Percentiles rank a stretch among this genome's conserved stretches.
Evolutionary conservation across 2,888 invertebrate genomes (phyloP).

Genomic region (Autographa gamma): DNA sequence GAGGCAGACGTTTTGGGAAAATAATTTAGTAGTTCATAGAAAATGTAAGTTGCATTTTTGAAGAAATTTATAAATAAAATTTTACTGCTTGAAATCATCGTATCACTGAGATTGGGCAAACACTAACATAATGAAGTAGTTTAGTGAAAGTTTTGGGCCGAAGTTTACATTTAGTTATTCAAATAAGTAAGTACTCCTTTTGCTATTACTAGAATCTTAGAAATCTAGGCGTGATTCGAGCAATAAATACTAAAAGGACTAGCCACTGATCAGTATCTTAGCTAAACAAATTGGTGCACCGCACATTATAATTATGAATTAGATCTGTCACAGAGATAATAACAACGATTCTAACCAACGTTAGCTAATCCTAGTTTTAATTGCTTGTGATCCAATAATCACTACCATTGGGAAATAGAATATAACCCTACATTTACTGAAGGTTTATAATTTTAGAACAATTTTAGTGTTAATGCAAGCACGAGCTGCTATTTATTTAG

Average conservation of each 20-base stretch:
- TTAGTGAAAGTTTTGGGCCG: too few relatives aligned
- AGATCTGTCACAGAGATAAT: conserved; percentile 52
- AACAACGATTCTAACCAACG: conserved; percentile 21
- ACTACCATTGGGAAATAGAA: conserved; percentile 40
- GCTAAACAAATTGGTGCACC: conserved; percentile 26
- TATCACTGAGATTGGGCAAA: too few relatives aligned
- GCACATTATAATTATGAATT: conserved; percentile 45
- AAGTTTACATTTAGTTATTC: too few relatives aligned
- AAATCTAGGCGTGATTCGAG: background rate
- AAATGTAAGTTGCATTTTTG: too few relatives aligned
- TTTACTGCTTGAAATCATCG: too few relatives aligned
- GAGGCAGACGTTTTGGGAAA: too few relatives aligned
- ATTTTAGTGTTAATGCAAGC: conserved; percentile 51
- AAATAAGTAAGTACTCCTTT: background rate
- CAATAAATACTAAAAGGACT: background rate
- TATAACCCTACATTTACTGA: conserved; percentile 31
- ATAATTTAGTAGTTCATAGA: too few relatives aligned
- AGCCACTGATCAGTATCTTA: conserved; percentile 25
- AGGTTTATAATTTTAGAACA: conserved; percentile 39
- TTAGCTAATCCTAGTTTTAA: conserved; percentile 40
- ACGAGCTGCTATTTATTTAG: conserved; percentile 36
- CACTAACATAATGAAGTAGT: too few relatives aligned
- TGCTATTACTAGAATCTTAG: background rate
- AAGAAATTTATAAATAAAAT: too few relatives aligned
- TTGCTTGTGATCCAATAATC: conserved; percentile 43